Evolutionary conservation across 2,888 invertebrate species (phyloP).

Genomic region (Euplexia lucipara): DNA sequence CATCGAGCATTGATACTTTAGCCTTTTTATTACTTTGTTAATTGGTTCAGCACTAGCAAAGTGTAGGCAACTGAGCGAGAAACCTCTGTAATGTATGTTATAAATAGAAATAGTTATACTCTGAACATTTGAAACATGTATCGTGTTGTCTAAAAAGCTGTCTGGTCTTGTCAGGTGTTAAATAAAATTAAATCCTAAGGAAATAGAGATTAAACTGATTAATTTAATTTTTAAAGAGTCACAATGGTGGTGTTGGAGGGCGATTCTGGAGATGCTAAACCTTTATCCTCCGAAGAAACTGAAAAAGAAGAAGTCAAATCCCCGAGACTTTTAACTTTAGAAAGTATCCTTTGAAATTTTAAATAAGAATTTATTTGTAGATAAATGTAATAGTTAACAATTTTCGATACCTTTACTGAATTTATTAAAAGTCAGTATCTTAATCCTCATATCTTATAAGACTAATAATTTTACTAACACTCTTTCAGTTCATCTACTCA

Average conservation of each 20-base stretch:
- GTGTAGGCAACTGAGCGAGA: not conserved
- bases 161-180: constrained; percentile 36
- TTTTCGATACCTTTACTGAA: too few species aligned
- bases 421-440: not conserved
- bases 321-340: constrained; percentile 85
- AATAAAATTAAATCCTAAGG: constrained; percentile 17
- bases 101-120: not conserved
- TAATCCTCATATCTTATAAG: constrained; percentile 5
- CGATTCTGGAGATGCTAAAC: constrained; percentile 81
- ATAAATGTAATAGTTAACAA: too few species aligned
- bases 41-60: not conserved
- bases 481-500: not conserved
- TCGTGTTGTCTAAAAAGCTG: constrained; percentile 60
- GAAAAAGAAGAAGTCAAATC: constrained; percentile 81
- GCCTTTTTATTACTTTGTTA: not conserved
- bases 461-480: constrained; percentile 1
- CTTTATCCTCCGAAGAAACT: constrained; percentile 75
- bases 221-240: constrained; percentile 44
- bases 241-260: constrained; percentile 85
- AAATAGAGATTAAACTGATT: constrained; percentile 2
- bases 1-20: not conserved
- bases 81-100: constrained; percentile 3
- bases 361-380: not conserved
- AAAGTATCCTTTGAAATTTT: constrained; percentile 91
- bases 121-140: constrained; percentile 40